A percentile compares a stretch with the other conserved stretches of the same genome.
These are phyloP conservation scores for Cepphus grylle DNA, from an alignment of 2,113 vertebrate genomes.

Conservation along the genomic window DNA sequence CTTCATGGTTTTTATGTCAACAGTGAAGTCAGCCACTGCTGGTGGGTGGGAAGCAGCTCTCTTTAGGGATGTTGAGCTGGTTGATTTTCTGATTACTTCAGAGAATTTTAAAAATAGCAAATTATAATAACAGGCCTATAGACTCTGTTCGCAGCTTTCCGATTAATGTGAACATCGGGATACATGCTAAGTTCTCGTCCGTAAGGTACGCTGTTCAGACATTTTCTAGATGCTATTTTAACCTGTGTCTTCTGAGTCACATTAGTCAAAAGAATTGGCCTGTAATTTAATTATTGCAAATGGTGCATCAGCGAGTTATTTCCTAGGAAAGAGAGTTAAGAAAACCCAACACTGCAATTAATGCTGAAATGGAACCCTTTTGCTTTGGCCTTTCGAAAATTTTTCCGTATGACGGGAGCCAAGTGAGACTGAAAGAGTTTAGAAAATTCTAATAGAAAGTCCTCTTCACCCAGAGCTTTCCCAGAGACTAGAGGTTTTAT, in stretches of 20 bases:
- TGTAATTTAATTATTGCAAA: constrained; percentile 59
- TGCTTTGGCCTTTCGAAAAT: background rate
- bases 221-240: constrained; percentile 41
- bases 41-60: constrained; percentile 52
- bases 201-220: background rate
- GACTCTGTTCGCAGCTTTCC: constrained; percentile 24
- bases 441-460: constrained; percentile 61
- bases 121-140: constrained; percentile 61
- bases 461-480: constrained; percentile 53
- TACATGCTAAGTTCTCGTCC: background rate
- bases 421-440: constrained; percentile 28
- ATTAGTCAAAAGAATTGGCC: constrained; percentile 43
- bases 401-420: constrained; percentile 18
- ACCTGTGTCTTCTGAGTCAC: constrained; percentile 29
- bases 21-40: constrained; percentile 58
- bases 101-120: constrained; percentile 64
- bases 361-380: constrained; percentile 40
- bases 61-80: constrained; percentile 53
- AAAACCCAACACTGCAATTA: constrained; percentile 23
- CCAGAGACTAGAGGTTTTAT: constrained; percentile 42
- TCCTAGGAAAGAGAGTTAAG: constrained; percentile 36
- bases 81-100: constrained; percentile 69
- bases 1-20: constrained; percentile 56
- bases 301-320: constrained; percentile 36
- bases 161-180: constrained; percentile 39